Evolutionary conservation across 2,113 vertebrate genomes (phyloP), one percentile per base, ranked within the genome.

Genomic region (Phaetusa simplex): DNA sequence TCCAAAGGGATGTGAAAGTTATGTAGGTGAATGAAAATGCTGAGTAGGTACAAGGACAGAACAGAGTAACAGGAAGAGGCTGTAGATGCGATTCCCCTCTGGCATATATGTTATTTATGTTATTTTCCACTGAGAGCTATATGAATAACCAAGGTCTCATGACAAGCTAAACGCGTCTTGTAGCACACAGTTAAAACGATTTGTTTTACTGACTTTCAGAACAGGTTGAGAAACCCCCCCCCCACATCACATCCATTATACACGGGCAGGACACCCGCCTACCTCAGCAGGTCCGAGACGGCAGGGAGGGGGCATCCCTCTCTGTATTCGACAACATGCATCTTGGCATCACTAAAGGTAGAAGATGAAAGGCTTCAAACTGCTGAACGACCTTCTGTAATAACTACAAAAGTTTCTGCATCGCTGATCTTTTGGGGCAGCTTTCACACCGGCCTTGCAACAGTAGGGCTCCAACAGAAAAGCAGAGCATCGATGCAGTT

Each of bases 401-500:
- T 0, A 17, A 69, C 17, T 4, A 5, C 0, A 3, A 27, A 79
- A 1, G 1, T n/a, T 43, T 66, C 49, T 56, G 36, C 66, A 69
- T 27, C 52, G 11, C 8, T 4, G 18, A 11, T 18, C 42, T 66
- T 40, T 50, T 9, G 30, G 27, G 21, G 16, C 49, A 80, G 49
- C 38, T 83, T 69, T 72, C 72, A 59, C 62, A 55, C n/a, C 30
- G 17, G 32, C 12, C 32, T 26, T 1, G 3, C 64, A 62, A 23
- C 0, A 2, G 52, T 4, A 55, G 90, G 91, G 42, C 22, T 64
- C 53, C 3, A 3, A 45, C 27, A 34, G 18, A 56, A 67, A 49
- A 15, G 52, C 56, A 30, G 89, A 45, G 38, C 16, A 27, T 27
- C 0, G 2, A 58, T 4, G 38, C 49, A 11, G 38, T 20, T 74